A percentile compares a stretch with the other conserved stretches of the same genome.
phyloP scores from a whole-genome alignment of 2,113 vertebrate genomes.

The Delphinus delphis region DNA sequence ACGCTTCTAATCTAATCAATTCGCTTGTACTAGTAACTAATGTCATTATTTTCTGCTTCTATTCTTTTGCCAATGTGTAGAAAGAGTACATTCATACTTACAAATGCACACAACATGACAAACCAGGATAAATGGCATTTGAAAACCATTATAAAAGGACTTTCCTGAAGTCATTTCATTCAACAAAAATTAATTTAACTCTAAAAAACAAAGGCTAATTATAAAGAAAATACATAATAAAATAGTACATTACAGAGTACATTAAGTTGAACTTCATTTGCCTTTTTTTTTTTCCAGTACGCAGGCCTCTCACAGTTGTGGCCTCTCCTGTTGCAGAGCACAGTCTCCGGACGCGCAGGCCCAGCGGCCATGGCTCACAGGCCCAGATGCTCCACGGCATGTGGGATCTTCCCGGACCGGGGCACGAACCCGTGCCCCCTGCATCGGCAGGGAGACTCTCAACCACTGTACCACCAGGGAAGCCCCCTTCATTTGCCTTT shows the following conservation, averaged over 20 bases:
- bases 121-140: slow-evolving; percentile 67
- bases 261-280: slow-evolving; percentile 43
- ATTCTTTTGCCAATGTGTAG: slow-evolving; percentile 23
- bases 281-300: background rate
- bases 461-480: no score
- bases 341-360: no score
- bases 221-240: slow-evolving; percentile 53
- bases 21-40: slow-evolving; percentile 64
- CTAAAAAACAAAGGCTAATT: slow-evolving; percentile 58
- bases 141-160: slow-evolving; percentile 64
- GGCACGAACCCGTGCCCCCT: no score
- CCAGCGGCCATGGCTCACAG: no score
- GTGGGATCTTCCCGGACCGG: no score
- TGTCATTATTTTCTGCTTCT: slow-evolving; percentile 64
- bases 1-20: slow-evolving; percentile 64
- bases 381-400: no score
- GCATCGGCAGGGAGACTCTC: no score
- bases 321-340: no score
- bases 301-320: no score
- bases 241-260: slow-evolving; percentile 53
- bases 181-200: slow-evolving; percentile 74
- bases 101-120: slow-evolving; percentile 31
- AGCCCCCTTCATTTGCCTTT: slow-evolving; percentile 33
- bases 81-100: slow-evolving; percentile 55
- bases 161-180: slow-evolving; percentile 77